Evolutionary conservation across 2,888 invertebrate species (phyloP), one percentile per base, ranked within the genome.

Genomic region (Meandrusa payeni): DNA sequence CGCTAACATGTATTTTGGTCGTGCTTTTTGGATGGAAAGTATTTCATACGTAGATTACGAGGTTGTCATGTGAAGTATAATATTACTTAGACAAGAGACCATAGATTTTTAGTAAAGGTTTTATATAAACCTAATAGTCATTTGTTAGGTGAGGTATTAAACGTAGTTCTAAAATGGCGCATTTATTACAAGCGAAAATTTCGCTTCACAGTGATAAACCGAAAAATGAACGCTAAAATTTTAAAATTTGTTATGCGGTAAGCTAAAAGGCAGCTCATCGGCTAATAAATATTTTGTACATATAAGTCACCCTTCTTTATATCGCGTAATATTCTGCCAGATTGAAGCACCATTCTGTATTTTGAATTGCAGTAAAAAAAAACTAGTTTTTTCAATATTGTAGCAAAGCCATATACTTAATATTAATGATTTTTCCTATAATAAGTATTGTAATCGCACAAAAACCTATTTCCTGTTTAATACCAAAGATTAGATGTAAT

Each of bases 11-110:
- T 64, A 63, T 55, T 59, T 58, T 61, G 63, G 62, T 64, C 61
- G 65, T 69, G 71, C 72, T 72, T 76, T 59, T 60, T 63, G 64
- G 64, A 74, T 68, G 70, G 79, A 81, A 76, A 82, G 77, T 81
- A 80, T 76, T 70, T 62, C 49, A 15, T 28, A 26, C 20, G 20
- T 31, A 38, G 24, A 26, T 29, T 19, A 26, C 24, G 28, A 36
- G 29, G 23, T 23, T 9, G 29, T 29, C 29, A 9, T 9, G 3
- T 24, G 24, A 22, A 26, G 31, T 9, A 24, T 22, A 41, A 19
- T 26, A 22, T 27, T 7, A 13, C 9, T 24, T 22, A 44, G 32
- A 2, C 6, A 22, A 28, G 7, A 26, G 13, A 38, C 22, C 10
- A 24, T 32, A 24, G 17, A 20, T 5, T 13, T 26, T 13, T 43